These are phyloP conservation scores for Adelognathus sp. DNA, from an alignment of 2,888 invertebrate species.

Conservation along the genomic window DNA sequence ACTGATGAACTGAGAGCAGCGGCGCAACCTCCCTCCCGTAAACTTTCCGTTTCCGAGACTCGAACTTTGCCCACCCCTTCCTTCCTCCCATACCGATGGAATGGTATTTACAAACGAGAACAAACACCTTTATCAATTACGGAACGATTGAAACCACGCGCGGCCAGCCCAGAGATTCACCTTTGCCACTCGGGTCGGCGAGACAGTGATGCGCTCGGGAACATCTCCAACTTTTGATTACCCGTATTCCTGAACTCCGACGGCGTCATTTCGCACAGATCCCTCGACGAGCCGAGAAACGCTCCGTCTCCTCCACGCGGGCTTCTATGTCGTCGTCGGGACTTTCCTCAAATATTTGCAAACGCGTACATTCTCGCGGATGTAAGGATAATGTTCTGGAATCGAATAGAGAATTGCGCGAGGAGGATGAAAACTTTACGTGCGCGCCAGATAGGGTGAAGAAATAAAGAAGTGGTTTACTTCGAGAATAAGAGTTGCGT, in stretches of 20 bases:
- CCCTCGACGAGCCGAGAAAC: conserved; percentile 4
- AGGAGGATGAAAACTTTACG: conserved; percentile 38
- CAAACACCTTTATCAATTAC: conserved; percentile 77
- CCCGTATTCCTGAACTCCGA: conserved; percentile 71
- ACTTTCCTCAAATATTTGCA: conserved; percentile 73
- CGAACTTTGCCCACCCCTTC: conserved; percentile 23
- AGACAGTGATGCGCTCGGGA: conserved; percentile 48
- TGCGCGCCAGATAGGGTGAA: not conserved
- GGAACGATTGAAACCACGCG: conserved; percentile 68
- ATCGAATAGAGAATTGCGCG: conserved; percentile 28
- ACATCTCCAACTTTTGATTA: conserved; percentile 76
- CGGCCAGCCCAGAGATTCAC: conserved; percentile 45
- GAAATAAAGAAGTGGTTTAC: too few species aligned
- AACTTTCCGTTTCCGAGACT: conserved; percentile 43
- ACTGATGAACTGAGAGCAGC: not conserved
- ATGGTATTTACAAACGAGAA: conserved; percentile 76
- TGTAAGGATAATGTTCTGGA: conserved; percentile 39
- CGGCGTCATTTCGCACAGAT: conserved; percentile 62
- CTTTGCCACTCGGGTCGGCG: conserved; percentile 25
- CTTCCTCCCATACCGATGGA: conserved; percentile 66
- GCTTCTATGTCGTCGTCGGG: conserved; percentile 46
- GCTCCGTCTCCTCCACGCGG: conserved; percentile 15
- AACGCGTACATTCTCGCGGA: conserved; percentile 61
- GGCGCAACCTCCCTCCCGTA: conserved; percentile 35
- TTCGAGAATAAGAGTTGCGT: too few species aligned